These are phyloP conservation scores for Triops longicaudatus DNA, from an alignment of 1,140 invertebrate genomes.

Conservation along the genomic window DNA sequence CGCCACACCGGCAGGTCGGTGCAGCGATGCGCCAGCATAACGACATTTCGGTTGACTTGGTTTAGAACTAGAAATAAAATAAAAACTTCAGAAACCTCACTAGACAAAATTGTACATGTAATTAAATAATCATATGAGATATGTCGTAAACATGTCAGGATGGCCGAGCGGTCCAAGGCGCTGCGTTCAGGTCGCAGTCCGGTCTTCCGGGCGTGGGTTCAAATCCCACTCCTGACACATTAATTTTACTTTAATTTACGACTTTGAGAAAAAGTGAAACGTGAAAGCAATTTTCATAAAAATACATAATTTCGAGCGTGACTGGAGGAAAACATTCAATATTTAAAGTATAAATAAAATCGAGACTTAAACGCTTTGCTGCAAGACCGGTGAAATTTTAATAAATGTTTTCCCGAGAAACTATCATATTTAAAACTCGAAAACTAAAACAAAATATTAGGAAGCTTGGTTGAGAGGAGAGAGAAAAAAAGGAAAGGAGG, in stretches of 20 bases:
- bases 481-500: not conserved
- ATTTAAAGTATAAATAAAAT: no score
- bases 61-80: slow-evolving; percentile 28
- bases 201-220: slow-evolving; percentile 78
- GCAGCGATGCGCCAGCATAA: slow-evolving; percentile 32
- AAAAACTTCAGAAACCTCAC: not conserved
- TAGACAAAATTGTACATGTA: not conserved
- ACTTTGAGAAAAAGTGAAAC: no score
- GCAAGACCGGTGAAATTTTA: no score
- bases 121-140: no score
- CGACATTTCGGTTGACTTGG: slow-evolving; percentile 25
- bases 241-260: no score
- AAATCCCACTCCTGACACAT: slow-evolving; percentile 73
- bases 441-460: not conserved
- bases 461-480: not conserved
- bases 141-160: no score
- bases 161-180: slow-evolving; percentile 88
- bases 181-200: slow-evolving; percentile 89
- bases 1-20: slow-evolving; percentile 49
- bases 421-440: not conserved
- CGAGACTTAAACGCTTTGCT: no score
- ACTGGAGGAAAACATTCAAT: no score
- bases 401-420: no score
- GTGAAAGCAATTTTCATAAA: no score
- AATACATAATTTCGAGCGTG: no score